Evolutionary conservation across 2,797 vertebrate genomes (phyloP).

Genomic region (Valencia hispanica): DNA sequence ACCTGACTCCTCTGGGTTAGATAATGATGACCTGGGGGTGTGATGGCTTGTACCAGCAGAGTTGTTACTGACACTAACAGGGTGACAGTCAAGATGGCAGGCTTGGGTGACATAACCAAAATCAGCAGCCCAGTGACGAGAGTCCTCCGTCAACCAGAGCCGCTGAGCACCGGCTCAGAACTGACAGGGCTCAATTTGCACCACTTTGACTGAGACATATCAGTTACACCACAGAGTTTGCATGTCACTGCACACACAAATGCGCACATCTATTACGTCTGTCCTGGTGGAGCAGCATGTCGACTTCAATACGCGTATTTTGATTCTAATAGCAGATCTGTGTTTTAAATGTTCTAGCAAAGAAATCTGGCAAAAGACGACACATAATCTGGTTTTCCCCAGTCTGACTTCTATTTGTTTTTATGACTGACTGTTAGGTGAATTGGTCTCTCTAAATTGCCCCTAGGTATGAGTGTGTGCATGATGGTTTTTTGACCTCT

Average conservation of each 20-base stretch:
- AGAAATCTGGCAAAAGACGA: background rate
- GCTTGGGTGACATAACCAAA: slow-evolving; percentile 43
- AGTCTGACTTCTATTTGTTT: background rate
- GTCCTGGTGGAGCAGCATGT: slow-evolving; percentile 19
- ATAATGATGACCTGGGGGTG: slow-evolving; percentile 47
- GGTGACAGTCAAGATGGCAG: slow-evolving; percentile 27
- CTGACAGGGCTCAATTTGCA: slow-evolving; percentile 40
- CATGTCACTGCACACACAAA: slow-evolving; percentile 22
- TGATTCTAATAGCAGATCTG: background rate
- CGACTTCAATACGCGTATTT: slow-evolving; percentile 1
- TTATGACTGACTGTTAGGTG: too few relatives aligned
- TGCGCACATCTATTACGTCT: slow-evolving; percentile 26
- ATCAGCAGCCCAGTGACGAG: slow-evolving; percentile 52
- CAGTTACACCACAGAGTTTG: slow-evolving; percentile 43
- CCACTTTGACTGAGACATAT: slow-evolving; percentile 46
- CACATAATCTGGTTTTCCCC: too few relatives aligned
- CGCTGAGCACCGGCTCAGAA: slow-evolving; percentile 36
- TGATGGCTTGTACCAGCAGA: slow-evolving; percentile 34
- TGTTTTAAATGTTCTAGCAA: background rate
- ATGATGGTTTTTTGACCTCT: too few relatives aligned
- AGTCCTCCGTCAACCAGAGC: slow-evolving; percentile 39
- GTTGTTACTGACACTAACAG: slow-evolving; percentile 41
- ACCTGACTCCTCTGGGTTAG: slow-evolving; percentile 52
- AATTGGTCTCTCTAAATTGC: too few relatives aligned
- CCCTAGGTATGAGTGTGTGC: too few relatives aligned